Evolutionary conservation across 2,113 vertebrate species (phyloP).

Genomic region (Carassius gibelio): DNA sequence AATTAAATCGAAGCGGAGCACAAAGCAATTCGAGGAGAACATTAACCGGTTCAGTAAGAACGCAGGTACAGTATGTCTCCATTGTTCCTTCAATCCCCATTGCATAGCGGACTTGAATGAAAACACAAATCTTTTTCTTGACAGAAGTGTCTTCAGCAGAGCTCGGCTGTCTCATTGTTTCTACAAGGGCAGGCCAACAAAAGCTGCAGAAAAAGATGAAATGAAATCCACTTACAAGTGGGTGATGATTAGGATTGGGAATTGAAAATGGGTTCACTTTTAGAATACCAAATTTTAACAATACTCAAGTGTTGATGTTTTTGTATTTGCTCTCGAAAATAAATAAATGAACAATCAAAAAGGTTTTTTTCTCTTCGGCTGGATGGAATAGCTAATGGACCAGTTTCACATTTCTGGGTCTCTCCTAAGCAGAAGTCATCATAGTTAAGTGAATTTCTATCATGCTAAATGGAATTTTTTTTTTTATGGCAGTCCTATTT

Average conservation of each 20-base stretch:
- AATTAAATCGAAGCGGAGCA: background rate
- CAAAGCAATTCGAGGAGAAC: background rate
- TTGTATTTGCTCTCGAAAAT: no score
- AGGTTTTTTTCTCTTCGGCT: no score
- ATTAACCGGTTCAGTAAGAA: slow-evolving; percentile 20
- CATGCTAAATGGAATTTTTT: no score
- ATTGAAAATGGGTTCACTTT: background rate
- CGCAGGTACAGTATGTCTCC: background rate
- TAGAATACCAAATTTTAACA: no score
- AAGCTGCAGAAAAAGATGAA: background rate
- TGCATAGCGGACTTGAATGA: background rate
- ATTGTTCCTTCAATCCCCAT: background rate
- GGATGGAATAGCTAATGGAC: no score
- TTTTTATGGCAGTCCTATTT: no score
- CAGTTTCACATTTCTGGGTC: no score
- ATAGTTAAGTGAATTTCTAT: no score
- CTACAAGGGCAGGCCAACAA: background rate
- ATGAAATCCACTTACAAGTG: background rate
- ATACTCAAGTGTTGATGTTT: no score
- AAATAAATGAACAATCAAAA: no score
- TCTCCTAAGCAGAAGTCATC: no score
- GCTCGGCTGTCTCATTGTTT: slow-evolving; percentile 7
- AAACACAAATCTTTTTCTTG: background rate
- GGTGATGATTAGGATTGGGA: background rate
- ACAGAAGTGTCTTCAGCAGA: background rate